These are phyloP conservation scores for Australoheros facetus DNA, from an alignment of 2,797 vertebrate species.

Conservation along the genomic window DNA sequence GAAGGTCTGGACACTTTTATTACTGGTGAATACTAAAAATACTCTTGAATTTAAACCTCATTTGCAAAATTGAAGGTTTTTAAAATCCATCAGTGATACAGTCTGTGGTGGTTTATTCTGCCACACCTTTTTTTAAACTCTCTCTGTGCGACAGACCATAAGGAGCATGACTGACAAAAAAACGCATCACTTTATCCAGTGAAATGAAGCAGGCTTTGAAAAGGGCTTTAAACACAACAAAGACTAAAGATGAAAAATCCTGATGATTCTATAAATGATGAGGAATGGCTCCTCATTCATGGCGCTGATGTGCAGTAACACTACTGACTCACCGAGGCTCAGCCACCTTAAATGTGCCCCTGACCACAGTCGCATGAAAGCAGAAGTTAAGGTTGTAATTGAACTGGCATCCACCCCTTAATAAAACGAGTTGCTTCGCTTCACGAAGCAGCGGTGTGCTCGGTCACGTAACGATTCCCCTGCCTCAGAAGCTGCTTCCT, in stretches of 20 bases:
- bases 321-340: not conserved
- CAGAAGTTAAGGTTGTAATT: not conserved
- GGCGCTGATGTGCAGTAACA: not conserved
- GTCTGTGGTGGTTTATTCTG: not conserved
- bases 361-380: not conserved
- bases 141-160: not conserved
- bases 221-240: not conserved
- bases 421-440: conserved; percentile 35
- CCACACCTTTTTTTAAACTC: not conserved
- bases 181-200: not conserved
- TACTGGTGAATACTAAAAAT: not conserved
- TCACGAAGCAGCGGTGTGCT: conserved; percentile 4
- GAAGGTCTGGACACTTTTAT: not conserved
- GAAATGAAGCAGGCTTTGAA: not conserved
- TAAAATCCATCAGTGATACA: not conserved
- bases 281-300: not conserved
- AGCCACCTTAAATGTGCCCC: not conserved
- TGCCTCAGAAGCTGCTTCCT: conserved; percentile 16
- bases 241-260: not conserved
- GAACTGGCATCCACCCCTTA: conserved; percentile 14
- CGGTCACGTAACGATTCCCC: conserved; percentile 11
- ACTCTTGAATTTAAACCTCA: no score
- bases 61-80: not conserved
- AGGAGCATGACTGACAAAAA: not conserved
- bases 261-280: rapidly evolving